A percentile compares a stretch with the other conserved stretches of the same genome.
Evolutionary conservation across 2,888 invertebrate species (phyloP).

Genomic region (Meteorus cinctellus): DNA sequence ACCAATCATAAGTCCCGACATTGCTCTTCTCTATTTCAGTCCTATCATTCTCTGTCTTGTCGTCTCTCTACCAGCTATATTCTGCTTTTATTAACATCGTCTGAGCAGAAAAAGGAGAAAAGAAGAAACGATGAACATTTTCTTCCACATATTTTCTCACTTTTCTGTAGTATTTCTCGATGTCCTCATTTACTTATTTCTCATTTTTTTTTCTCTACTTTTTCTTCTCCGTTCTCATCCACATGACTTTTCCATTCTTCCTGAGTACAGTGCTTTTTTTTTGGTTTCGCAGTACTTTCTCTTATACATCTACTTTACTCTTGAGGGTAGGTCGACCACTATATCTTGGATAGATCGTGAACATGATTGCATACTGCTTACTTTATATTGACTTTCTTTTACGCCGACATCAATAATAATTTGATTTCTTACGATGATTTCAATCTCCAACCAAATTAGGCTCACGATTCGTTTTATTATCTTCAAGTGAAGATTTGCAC

Average conservation of each 20-base stretch:
- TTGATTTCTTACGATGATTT: too few relatives aligned
- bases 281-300: neutral
- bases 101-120: slow-evolving; percentile 15
- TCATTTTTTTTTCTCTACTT: slow-evolving; percentile 38
- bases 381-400: too few relatives aligned
- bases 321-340: neutral
- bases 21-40: slow-evolving; percentile 45
- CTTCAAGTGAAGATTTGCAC: too few relatives aligned
- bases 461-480: too few relatives aligned
- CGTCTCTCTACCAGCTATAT: slow-evolving; percentile 26
- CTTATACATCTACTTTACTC: neutral
- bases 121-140: slow-evolving; percentile 34
- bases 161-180: slow-evolving; percentile 28
- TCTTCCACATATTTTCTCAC: slow-evolving; percentile 21
- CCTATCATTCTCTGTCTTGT: slow-evolving; percentile 41
- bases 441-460: too few relatives aligned
- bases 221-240: slow-evolving; percentile 7
- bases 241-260: slow-evolving; percentile 30
- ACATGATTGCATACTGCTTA: neutral
- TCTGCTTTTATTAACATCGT: slow-evolving; percentile 26
- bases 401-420: too few relatives aligned
- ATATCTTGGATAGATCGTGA: neutral
- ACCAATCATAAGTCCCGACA: slow-evolving; percentile 58
- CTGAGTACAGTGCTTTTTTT: slow-evolving; percentile 41
- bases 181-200: slow-evolving; percentile 21